phyloP scores from a whole-genome alignment of 2,888 invertebrate genomes.

The Nemotelus nigrinus region DNA sequence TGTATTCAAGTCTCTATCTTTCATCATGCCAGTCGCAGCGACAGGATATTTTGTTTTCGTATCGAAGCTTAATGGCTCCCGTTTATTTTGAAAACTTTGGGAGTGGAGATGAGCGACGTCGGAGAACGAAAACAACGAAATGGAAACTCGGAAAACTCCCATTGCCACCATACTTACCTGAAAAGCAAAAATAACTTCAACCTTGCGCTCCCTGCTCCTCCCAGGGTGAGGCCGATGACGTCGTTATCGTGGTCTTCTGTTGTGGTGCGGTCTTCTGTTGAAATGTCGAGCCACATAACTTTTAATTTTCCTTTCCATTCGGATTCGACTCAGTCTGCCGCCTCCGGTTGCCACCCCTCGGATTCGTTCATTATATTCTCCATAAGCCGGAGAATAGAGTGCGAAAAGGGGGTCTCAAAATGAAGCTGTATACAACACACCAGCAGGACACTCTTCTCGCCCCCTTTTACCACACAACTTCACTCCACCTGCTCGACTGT shows the following conservation, averaged over 20 bases:
- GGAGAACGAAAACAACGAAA: slow-evolving; percentile 35
- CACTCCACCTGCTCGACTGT: not conserved
- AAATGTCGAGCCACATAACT: slow-evolving; percentile 17
- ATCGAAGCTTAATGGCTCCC: slow-evolving; percentile 19
- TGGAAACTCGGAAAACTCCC: slow-evolving; percentile 33
- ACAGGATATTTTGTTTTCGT: slow-evolving; percentile 24
- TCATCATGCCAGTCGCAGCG: not conserved
- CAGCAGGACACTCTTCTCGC: not conserved
- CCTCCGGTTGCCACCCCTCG: not conserved
- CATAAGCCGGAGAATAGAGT: not conserved
- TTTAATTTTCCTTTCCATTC: slow-evolving; percentile 43
- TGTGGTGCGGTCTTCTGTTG: not conserved
- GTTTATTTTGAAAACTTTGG: slow-evolving; percentile 23
- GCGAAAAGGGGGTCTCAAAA: slow-evolving; percentile 19
- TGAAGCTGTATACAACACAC: slow-evolving; percentile 9
- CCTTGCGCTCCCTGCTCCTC: not conserved
- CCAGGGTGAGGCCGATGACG: no score
- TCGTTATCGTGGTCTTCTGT: no score
- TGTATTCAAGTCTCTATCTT: not conserved
- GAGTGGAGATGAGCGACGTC: slow-evolving; percentile 36
- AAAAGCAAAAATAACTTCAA: slow-evolving; percentile 28
- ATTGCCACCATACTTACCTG: slow-evolving; percentile 29
- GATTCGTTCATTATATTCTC: no score
- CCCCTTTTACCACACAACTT: not conserved
- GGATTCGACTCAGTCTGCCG: not conserved